Conservation (phyloP, 2,888 invertebrate species). For the Hyles lineata region DNA sequence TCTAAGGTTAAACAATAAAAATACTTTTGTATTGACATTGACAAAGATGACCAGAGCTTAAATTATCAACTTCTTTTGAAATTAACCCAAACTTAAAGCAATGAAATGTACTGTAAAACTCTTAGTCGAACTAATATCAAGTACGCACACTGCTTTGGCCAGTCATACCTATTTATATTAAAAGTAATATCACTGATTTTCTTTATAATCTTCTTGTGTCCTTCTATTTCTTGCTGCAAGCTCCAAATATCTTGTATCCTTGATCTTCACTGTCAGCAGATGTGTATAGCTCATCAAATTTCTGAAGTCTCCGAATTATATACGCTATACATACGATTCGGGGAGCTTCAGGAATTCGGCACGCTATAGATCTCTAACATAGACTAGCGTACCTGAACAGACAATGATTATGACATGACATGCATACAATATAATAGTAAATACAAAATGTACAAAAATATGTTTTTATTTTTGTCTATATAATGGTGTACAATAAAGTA, state of each 20-base stretch:
- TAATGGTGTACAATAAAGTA: too few relatives aligned
- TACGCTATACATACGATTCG: constrained; percentile 25
- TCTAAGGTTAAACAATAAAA: too few relatives aligned
- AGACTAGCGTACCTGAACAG: background rate
- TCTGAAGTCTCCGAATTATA: constrained; percentile 31
- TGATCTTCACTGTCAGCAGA: constrained; percentile 8
- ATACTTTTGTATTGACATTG: too few relatives aligned
- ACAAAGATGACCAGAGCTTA: too few relatives aligned
- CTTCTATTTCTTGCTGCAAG: background rate
- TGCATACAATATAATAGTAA: background rate
- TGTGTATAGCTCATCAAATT: constrained; percentile 27
- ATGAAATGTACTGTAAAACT: too few relatives aligned
- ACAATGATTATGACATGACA: background rate
- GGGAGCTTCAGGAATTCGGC: constrained; percentile 29
- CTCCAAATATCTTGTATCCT: background rate
- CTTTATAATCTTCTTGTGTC: background rate
- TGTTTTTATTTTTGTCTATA: too few relatives aligned
- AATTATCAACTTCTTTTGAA: too few relatives aligned
- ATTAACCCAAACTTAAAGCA: too few relatives aligned
- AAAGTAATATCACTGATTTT: background rate
- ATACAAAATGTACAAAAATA: too few relatives aligned
- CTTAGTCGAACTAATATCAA: too few relatives aligned
- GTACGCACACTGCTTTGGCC: too few relatives aligned
- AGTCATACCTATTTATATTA: too few relatives aligned
- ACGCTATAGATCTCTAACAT: background rate